Evolutionary conservation across 2,113 vertebrate species (phyloP), one percentile per base, ranked within the genome.

Genomic region (Atrichornis clamosus): DNA sequence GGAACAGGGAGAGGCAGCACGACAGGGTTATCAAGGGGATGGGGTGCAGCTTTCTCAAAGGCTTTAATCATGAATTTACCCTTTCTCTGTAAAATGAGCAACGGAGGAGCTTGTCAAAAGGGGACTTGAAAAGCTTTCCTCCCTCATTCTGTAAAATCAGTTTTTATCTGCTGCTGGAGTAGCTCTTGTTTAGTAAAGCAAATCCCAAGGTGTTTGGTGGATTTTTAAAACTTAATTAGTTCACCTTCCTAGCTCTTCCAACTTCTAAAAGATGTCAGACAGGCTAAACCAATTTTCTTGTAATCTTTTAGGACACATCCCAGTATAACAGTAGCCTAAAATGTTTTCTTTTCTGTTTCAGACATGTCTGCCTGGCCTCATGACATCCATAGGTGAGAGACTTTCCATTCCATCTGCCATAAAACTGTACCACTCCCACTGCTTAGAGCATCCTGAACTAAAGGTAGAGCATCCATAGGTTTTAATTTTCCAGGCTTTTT

Each of bases 1-100:
- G 96, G 59, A 93, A 94, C 4, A 56, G 93, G 70, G 53, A 80
- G 30, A 76, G 30, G 21, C 3, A 49, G 39, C 33, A 50, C 11
- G 16, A 24, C 16, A 8, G 0, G n/a, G 46, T 37, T 16, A 53
- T 21, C 27, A 5, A 2, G 0, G 1, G 13, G n/a, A 3, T 8
- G 67, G 27, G 14, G 6, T 17, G 26, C 39, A 52, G 18, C 32
- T 19, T 42, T 35, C 85, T 58, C n/a, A 49, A 10, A 44, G 33
- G 26, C 32, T 50, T 19, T 3, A 15, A 13, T 4, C 15, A n/a
- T 1, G 15, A 76, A 50, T 23, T 16, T 33, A 41, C 16, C 18
- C 27, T 11, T 37, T 6, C 15, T 63, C 42, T 77, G 24, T 33
- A 42, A 46, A 74, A 55, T 4, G 10, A 78, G n/a, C 28, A 18